Conservation (phyloP, 2,888 invertebrate species). For the Hydrotaea diabolus region DNA sequence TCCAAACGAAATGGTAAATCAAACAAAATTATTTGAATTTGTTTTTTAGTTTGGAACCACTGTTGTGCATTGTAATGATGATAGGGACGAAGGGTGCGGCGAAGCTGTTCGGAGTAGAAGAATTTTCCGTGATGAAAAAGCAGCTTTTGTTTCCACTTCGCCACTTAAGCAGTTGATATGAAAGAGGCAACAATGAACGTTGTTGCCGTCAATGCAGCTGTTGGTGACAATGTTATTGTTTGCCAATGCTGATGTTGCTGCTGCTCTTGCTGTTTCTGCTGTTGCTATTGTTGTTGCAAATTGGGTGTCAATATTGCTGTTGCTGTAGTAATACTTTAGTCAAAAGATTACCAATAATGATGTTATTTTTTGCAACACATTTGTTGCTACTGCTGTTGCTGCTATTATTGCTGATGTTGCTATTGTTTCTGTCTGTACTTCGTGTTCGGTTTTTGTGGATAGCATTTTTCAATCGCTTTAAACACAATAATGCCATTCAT, state of each 20-base stretch:
- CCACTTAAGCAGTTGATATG: slow-evolving; percentile 10
- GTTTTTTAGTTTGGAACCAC: background rate
- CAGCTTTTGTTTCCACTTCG: slow-evolving; percentile 12
- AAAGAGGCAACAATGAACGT: slow-evolving; percentile 15
- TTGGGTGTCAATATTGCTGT: slow-evolving; percentile 46
- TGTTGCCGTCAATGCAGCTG: slow-evolving; percentile 6
- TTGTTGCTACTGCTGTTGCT: background rate
- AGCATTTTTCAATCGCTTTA: background rate
- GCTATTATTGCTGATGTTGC: background rate
- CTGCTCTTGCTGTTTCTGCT: slow-evolving; percentile 17
- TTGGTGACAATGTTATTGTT: slow-evolving; percentile 17
- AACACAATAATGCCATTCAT: background rate
- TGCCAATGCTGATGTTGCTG: slow-evolving; percentile 37
- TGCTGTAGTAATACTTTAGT: slow-evolving; percentile 36
- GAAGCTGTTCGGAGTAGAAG: background rate
- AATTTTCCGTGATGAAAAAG: background rate
- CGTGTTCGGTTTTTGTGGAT: background rate
- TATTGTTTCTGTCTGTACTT: background rate
- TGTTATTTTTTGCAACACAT: slow-evolving; percentile 25
- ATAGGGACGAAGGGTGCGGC: no score
- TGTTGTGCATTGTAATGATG: background rate
- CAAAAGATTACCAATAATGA: slow-evolving; percentile 51
- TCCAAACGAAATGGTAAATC: no score
- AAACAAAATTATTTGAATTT: no score
- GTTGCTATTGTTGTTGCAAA: slow-evolving; percentile 38